Conservation (phyloP, 2,888 invertebrate genomes). For the Agriopis leucophaearia region DNA sequence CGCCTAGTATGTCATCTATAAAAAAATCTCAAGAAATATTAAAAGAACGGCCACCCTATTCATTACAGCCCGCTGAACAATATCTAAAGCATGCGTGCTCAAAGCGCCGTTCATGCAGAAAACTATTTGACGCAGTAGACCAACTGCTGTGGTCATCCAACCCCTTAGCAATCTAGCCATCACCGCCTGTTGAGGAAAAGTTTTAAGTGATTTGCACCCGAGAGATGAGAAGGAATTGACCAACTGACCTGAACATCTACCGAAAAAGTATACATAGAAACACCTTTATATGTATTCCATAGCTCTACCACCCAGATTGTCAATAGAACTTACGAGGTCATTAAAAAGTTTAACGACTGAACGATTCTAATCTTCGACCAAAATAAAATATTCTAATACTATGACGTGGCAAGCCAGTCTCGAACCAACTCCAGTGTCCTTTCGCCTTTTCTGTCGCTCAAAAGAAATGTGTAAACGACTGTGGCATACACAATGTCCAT, state of each 20-base stretch:
- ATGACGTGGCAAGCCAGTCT: conserved; percentile 59
- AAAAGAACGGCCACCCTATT: conserved; percentile 15
- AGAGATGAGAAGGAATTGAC: not conserved
- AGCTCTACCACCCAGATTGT: conserved; percentile 27
- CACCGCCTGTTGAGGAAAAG: conserved; percentile 8
- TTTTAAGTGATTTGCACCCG: not conserved
- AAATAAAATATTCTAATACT: conserved; percentile 31
- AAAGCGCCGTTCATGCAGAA: conserved; percentile 57
- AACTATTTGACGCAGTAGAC: conserved; percentile 58
- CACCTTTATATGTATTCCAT: not conserved
- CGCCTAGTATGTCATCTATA: too few species aligned
- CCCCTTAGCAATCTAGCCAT: conserved; percentile 5
- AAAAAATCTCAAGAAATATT: not conserved
- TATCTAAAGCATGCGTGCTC: conserved; percentile 49
- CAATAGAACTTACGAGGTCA: conserved; percentile 32
- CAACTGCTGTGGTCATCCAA: conserved; percentile 47
- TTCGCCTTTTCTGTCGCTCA: conserved; percentile 79
- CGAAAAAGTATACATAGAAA: conserved; percentile 1
- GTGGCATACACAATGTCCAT: conserved; percentile 75
- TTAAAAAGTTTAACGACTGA: conserved; percentile 39
- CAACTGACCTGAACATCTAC: too few species aligned
- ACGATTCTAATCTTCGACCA: too few species aligned
- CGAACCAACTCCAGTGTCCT: conserved; percentile 67
- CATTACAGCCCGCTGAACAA: conserved; percentile 45
- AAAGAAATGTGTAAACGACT: conserved; percentile 80